Conservation (phyloP, 2,113 vertebrate species). For the Papio anubis region DNA sequence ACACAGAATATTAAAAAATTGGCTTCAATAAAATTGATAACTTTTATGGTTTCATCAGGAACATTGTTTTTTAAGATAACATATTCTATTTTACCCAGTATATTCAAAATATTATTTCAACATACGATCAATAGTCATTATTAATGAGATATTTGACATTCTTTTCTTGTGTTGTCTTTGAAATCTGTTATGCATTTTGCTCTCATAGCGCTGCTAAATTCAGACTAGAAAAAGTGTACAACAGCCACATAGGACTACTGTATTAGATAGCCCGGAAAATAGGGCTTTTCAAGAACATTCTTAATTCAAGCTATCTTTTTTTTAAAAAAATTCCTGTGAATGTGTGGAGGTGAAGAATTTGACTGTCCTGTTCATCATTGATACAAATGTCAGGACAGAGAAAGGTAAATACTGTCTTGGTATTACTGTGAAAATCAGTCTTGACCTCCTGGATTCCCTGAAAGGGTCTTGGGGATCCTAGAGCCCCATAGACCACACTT, state of each 20-base stretch:
- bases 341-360: neutral
- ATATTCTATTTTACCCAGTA: neutral
- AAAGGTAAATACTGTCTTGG: neutral
- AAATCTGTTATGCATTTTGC: neutral
- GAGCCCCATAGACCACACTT: neutral
- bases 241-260: neutral
- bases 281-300: neutral
- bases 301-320: neutral
- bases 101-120: neutral
- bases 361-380: too few relatives aligned
- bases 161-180: neutral
- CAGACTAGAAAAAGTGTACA: neutral
- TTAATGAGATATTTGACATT: neutral
- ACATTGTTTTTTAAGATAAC: neutral
- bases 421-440: neutral
- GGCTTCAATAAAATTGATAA: neutral
- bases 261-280: neutral
- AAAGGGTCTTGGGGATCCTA: neutral
- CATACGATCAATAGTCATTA: neutral
- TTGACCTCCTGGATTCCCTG: too few relatives aligned
- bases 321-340: neutral
- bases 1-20: neutral
- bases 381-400: neutral
- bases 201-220: neutral
- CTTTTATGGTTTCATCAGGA: neutral